A percentile compares a stretch with the other conserved stretches of the same genome.
Conservation (phyloP, 2,888 invertebrate genomes). For the Megalurothrips usitatus region DNA sequence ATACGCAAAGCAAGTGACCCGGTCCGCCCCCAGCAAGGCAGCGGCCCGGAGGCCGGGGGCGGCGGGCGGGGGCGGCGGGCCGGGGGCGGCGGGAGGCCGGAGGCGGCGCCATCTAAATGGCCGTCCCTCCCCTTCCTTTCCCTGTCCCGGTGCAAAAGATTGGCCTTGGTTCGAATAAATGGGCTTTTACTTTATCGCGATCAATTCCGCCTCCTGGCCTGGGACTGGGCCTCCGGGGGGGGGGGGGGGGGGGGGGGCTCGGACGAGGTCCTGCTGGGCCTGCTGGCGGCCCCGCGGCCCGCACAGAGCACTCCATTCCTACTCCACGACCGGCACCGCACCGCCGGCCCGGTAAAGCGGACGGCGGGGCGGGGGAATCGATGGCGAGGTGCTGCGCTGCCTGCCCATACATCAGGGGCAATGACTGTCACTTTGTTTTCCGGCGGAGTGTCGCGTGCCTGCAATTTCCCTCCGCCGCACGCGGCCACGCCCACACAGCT, state of each 20-base stretch:
- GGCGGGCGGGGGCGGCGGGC: no score
- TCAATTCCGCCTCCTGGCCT: not conserved
- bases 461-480: not conserved
- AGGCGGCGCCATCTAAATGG: no score
- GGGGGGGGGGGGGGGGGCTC: not conserved
- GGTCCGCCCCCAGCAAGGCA: no score
- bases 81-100: no score
- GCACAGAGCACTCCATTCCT: no score
- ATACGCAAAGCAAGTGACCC: no score
- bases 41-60: no score
- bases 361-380: not conserved
- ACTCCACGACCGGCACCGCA: no score
- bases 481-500: not conserved
- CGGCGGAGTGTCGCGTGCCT: not conserved
- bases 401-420: not conserved
- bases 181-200: not conserved
- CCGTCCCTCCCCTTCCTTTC: not conserved
- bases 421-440: conserved; percentile 1
- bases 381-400: not conserved
- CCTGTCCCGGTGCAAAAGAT: not conserved
- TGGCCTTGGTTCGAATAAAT: conserved; percentile 6
- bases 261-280: no score
- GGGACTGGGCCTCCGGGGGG: not conserved
- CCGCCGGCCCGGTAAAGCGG: not conserved
- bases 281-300: no score